Base-by-base conservation (phyloP, 2,113 vertebrate species). In the Menidia beryllina region DNA sequence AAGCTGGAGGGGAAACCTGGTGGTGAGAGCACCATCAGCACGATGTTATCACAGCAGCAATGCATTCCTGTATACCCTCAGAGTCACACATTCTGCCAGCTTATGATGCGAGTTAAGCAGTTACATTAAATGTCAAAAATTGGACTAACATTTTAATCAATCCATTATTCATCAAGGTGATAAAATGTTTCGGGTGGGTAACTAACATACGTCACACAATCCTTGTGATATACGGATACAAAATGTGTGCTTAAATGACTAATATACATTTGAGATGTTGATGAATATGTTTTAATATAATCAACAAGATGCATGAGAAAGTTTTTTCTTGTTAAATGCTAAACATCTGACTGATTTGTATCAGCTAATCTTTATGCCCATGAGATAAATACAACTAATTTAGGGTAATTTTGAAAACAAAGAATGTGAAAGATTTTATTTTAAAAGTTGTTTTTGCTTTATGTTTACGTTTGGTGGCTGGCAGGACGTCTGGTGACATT, bases 401-500 rank as follows among this genome's bases (percentile, higher is more conserved):
- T 47, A 21, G 5, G 17, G 5, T 24, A 8, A 21, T 24, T 9
- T 30, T 12, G 9, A 56, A 47, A 52, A 27, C 21, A 3, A 19
- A 19, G 9, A 38, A 12, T 51, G 2, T 51, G 23, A 11, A 47
- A 36, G 0, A 17, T 36, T 9, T 17, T n/a, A n/a, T 12, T 21
- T 9, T 0, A 53, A 25, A 36, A n/a, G 5, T 24, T 11, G n/a
- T 26, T 12, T 23, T 2, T 36, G 17, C 17, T 34, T 45, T 27
- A 7, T 19, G 78, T 92, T 91, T 83, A 99, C 97, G 97, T 99
- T 91, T 99, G 98, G 90, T 99, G 98, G 93, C 97, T 99, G 82
- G 98, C 97, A 72, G 98, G 97, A 63, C 98, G 92, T 41, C 98
- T 95, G 0, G 98, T 99, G 56, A 99, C 97, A 19, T 99, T 99